A percentile compares a stretch with the other conserved stretches of the same genome.
phyloP scores from a whole-genome alignment of 1,140 invertebrate species.

The Thalassaphorura encarpata region DNA sequence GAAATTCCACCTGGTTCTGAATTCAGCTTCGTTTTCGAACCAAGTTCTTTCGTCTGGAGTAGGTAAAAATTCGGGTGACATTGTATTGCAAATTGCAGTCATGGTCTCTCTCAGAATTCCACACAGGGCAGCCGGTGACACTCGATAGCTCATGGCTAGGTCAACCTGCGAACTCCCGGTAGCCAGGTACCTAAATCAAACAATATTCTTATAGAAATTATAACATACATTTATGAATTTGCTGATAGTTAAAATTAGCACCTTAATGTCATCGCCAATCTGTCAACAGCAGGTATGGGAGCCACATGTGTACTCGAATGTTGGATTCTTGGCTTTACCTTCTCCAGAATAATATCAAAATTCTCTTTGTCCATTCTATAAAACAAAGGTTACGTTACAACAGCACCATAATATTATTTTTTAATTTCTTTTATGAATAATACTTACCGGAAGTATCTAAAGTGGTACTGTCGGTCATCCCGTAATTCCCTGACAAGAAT shows the following conservation, averaged over 20 bases:
- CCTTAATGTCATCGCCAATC: conserved; percentile 2
- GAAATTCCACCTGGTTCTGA: conserved; percentile 35
- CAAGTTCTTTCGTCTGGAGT: conserved; percentile 32
- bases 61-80: conserved; percentile 16
- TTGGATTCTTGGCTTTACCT: not conserved
- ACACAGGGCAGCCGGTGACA: not conserved
- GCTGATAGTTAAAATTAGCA: too few relatives aligned
- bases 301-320: not conserved
- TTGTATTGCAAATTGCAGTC: not conserved
- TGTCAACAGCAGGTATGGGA: not conserved
- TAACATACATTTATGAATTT: not conserved
- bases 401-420: not conserved
- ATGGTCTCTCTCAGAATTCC: conserved; percentile 5
- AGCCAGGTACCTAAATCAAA: conserved; percentile 17
- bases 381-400: not conserved
- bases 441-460: not conserved
- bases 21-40: conserved; percentile 32
- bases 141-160: conserved; percentile 1
- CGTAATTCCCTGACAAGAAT: not conserved
- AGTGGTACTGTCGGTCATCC: not conserved
- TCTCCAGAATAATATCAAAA: conserved; percentile 3
- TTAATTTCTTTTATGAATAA: not conserved
- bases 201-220: not conserved
- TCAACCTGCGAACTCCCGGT: conserved; percentile 6
- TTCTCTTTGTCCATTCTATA: conserved; percentile 4